These are phyloP conservation scores for Tilapia sparmanii DNA, from an alignment of 2,113 vertebrate species.

Conservation along the genomic window DNA sequence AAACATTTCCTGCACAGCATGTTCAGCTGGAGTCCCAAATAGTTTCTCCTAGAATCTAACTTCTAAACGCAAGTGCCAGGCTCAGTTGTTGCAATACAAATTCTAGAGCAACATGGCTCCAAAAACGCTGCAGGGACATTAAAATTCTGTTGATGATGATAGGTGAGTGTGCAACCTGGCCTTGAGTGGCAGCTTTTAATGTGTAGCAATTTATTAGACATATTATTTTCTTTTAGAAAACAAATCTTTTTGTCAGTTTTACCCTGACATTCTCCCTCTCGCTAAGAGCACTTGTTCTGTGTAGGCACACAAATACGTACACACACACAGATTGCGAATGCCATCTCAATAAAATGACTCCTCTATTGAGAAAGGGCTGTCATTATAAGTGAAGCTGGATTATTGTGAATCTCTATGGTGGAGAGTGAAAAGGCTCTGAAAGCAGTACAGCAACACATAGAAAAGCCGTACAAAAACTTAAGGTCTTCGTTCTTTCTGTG, in stretches of 20 bases:
- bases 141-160: background rate
- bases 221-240: background rate
- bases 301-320: background rate
- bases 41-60: background rate
- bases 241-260: conserved; percentile 6
- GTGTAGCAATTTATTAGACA: background rate
- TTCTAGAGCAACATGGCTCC: background rate
- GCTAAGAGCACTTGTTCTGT: background rate
- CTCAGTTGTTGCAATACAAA: background rate
- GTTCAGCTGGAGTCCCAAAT: background rate
- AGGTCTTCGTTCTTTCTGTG: background rate
- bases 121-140: background rate
- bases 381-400: conserved; percentile 13
- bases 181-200: background rate
- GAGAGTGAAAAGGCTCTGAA: conserved; percentile 22
- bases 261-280: conserved; percentile 22
- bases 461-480: background rate
- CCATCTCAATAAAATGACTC: background rate
- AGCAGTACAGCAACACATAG: background rate
- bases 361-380: background rate
- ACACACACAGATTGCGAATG: background rate
- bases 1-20: background rate
- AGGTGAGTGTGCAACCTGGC: background rate
- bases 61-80: background rate
- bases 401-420: conserved; percentile 9